Base-by-base conservation (phyloP, 2,888 invertebrate genomes). In the Dolomedes plantarius region DNA sequence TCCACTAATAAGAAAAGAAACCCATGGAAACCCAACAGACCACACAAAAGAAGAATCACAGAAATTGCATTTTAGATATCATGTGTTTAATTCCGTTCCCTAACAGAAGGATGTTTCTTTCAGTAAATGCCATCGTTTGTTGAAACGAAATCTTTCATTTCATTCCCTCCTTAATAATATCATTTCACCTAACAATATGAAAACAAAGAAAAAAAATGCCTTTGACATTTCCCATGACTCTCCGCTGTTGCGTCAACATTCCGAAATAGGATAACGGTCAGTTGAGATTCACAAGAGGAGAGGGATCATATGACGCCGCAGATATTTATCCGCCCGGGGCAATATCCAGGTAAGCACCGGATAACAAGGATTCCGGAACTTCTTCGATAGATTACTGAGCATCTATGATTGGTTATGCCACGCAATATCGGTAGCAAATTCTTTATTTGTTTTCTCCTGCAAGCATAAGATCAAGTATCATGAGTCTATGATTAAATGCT, bases 231-330 rank as follows among this genome's bases (percentile, higher is more conserved):
- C 28, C 28, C 41, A n/a, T 19, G n/a, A 13, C 29, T 36, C n/a
- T 5, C 23, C 28, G 19, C 36, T 28, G 16, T 50, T 32, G 23
- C 29, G 31, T 56, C 28, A 82, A 75, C 64, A 82, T 64, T 41
- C 62, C 83, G n/a, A 73, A 78, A 85, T 73, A 85, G 73, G 77
- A 85, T 85, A 85, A 77, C 72, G 41, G 83, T 65, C 69, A 46
- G 67, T 50, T 46, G 13, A 28, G 67, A 75, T 67, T 23, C 67
- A 28, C 23, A 36, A 32, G 56, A 67, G 56, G 68, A 72, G 31
- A 23, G 46, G 83, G 83, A 85, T 85, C 67, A 77, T 77, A 85
- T 85, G 77, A 78, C 72, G 77, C 69, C 9, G 68, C 71, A 72
- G 67, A 83, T 83, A 46, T 77, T 83, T 72, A 77, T 77, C 50